phyloP scores from a whole-genome alignment of 2,113 vertebrate species.

The Mormyrus iriodes region DNA sequence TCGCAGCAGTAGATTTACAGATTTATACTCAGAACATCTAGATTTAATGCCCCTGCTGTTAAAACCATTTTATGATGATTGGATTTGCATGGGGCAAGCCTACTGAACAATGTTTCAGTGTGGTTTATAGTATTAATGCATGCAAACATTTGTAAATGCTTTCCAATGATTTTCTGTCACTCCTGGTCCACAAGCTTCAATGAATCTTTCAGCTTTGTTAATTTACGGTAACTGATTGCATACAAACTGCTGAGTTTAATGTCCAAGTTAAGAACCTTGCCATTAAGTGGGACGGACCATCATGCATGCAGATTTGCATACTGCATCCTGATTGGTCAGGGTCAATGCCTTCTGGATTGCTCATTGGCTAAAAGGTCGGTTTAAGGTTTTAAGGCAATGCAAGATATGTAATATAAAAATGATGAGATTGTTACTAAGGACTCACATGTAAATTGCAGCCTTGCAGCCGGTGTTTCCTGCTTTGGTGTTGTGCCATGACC shows the following conservation, averaged over 20 bases:
- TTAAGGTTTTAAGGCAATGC: neutral
- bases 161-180: neutral
- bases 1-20: neutral
- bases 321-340: neutral
- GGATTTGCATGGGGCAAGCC: neutral
- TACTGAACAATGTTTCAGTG: neutral
- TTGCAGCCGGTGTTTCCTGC: neutral
- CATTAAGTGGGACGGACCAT: neutral
- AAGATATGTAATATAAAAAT: neutral
- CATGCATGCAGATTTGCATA: neutral
- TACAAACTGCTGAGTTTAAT: neutral
- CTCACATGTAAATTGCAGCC: neutral
- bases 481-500: constrained; percentile 23
- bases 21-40: constrained; percentile 3
- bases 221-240: neutral
- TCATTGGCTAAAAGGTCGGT: neutral
- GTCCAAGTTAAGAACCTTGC: neutral
- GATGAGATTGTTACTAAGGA: neutral
- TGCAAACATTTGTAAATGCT: neutral
- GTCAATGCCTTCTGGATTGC: neutral
- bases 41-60: neutral
- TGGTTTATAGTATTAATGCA: neutral
- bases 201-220: neutral
- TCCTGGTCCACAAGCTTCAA: neutral
- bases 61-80: neutral